Conservation (phyloP, 1,140 invertebrate genomes). For the Patella vulgata region DNA sequence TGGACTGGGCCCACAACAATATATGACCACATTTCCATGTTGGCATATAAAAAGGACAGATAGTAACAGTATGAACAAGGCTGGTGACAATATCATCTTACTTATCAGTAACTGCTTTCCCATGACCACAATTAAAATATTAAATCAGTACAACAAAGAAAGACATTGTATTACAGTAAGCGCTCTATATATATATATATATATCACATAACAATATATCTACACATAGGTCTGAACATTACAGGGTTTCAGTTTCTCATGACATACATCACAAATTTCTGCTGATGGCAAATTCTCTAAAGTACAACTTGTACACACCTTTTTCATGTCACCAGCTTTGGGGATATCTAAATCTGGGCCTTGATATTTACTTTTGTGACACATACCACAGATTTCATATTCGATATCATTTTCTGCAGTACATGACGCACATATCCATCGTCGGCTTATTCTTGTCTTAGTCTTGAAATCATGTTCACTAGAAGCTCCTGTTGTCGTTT, state of each 20-base stretch:
- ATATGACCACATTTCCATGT: too few species aligned
- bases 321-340: slow-evolving; percentile 17
- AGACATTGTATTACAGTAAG: too few species aligned
- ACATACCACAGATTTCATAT: slow-evolving; percentile 12
- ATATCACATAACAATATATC: too few species aligned
- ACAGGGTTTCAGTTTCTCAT: neutral
- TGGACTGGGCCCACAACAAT: too few species aligned
- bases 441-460: neutral
- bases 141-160: too few species aligned
- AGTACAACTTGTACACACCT: slow-evolving; percentile 16
- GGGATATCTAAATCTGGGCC: slow-evolving; percentile 17
- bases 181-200: too few species aligned
- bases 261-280: slow-evolving; percentile 11
- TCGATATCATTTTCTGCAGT: slow-evolving; percentile 14
- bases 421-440: slow-evolving; percentile 21
- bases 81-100: too few species aligned
- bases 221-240: slow-evolving; percentile 25
- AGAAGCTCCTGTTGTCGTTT: neutral
- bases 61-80: too few species aligned
- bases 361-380: slow-evolving; percentile 11
- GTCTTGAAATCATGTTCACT: neutral
- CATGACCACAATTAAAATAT: too few species aligned
- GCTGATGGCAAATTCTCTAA: slow-evolving; percentile 10
- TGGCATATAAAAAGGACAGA: too few species aligned
- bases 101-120: too few species aligned